phyloP scores from a whole-genome alignment of 2,113 vertebrate species.

The Calidris pygmaea region DNA sequence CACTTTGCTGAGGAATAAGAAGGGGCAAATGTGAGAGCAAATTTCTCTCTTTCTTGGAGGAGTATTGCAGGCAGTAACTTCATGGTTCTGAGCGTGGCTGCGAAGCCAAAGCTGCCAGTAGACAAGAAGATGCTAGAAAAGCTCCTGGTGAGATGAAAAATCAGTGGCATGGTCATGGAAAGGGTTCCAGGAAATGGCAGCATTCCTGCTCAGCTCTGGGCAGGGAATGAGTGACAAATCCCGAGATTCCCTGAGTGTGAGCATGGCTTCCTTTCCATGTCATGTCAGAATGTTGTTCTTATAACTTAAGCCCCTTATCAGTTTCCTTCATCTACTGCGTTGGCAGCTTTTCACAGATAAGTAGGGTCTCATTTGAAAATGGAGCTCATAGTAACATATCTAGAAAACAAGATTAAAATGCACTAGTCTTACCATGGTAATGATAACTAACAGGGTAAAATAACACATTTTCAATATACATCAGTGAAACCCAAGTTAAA shows the following conservation, averaged over 20 bases:
- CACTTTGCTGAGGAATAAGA: background rate
- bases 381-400: background rate
- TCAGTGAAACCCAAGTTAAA: background rate
- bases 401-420: background rate
- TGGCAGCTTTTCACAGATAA: background rate
- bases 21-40: background rate
- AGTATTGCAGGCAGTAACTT: background rate
- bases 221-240: background rate
- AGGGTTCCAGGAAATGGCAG: background rate
- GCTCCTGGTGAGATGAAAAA: background rate
- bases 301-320: background rate
- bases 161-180: background rate
- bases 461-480: rapidly evolving
- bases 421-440: background rate
- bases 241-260: rapidly evolving
- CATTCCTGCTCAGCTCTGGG: background rate
- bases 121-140: background rate
- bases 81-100: background rate
- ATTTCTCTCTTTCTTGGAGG: background rate
- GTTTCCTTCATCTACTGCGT: background rate
- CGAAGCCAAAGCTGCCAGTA: background rate
- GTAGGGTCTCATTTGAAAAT: background rate
- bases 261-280: background rate
- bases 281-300: background rate
- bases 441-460: background rate